Base-by-base conservation (phyloP, 2,797 vertebrate genomes). In the Parotocinclus haroldoi region DNA sequence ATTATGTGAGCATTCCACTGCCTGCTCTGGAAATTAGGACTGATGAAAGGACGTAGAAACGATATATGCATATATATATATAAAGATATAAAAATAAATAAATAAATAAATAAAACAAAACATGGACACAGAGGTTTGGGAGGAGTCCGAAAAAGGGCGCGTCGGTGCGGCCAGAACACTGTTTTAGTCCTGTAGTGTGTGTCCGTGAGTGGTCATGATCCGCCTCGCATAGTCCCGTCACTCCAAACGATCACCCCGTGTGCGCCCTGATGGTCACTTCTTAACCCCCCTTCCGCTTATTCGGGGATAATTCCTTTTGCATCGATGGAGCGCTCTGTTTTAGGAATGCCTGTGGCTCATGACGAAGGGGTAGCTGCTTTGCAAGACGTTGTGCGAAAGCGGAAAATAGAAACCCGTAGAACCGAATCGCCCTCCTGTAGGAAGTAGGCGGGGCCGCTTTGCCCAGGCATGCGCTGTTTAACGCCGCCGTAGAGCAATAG, bases 1-100 rank as follows among this genome's bases (percentile, higher is more conserved):
- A 70, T 71, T 57, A 78, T 66, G 60, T 66, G 58, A 89, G 87
- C 87, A 81, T 89, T 88, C 86, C 86, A 89, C 88, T 89, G 87
- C 89, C 87, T 78, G 76, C 74, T 72, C 54, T 66, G 63, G 75
- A 77, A 69, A 59, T 57, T 73, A 75, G 62, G 58, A 71, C 48
- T 58, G 58, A 55, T 65, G 27, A 13, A 53, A 52, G 42, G 48
- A 54, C 13, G 19, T 58, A 46, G 46, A n/a, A n/a, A n/a, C n/a
- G n/a, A n/a, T n/a, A n/a, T n/a, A n/a, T n/a, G n/a, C n/a, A n/a
- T n/a, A n/a, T n/a, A n/a, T n/a, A n/a, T n/a, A n/a, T n/a, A n/a
- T n/a, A n/a, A n/a, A n/a, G n/a, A n/a, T n/a, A n/a, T n/a, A n/a
- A n/a, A n/a, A n/a, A n/a, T n/a, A n/a, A n/a, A n/a, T n/a, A n/a